Evolutionary conservation across 2,888 invertebrate genomes (phyloP).

Genomic region (Monopis laevigella): DNA sequence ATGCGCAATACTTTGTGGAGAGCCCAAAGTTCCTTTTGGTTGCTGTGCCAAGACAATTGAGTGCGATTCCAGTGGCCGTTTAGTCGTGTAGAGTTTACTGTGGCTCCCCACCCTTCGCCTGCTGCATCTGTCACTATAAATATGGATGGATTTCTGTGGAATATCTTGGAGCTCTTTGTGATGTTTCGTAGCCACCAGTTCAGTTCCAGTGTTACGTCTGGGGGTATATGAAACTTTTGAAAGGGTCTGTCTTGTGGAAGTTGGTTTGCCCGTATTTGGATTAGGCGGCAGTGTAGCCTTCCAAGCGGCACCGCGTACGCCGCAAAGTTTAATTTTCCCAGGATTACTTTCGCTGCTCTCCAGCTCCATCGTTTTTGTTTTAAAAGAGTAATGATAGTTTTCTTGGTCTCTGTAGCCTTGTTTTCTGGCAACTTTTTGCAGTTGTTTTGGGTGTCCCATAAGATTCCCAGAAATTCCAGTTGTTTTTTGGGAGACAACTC

Average conservation of each 20-base stretch:
- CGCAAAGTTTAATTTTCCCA: not conserved
- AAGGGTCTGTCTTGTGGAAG: not conserved
- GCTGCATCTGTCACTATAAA: conserved; percentile 5
- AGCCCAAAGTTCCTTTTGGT: conserved; percentile 16
- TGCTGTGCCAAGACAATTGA: conserved; percentile 14
- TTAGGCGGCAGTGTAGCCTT: not conserved
- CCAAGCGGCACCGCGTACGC: not conserved
- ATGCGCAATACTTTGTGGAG: conserved; percentile 6
- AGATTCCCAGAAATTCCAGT: conserved; percentile 13
- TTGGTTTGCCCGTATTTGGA: not conserved
- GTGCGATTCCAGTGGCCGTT: conserved; percentile 8
- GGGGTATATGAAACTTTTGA: not conserved
- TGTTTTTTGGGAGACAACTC: conserved; percentile 8
- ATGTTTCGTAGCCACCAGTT: not conserved
- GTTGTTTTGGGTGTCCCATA: too few relatives aligned
- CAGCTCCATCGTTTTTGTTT: conserved; percentile 16
- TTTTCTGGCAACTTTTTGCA: too few relatives aligned
- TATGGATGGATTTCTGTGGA: too few relatives aligned
- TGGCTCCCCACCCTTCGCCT: conserved; percentile 13
- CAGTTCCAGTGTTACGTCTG: not conserved
- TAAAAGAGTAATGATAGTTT: conserved; percentile 14
- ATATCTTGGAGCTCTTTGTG: too few relatives aligned
- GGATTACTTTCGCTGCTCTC: conserved; percentile 7
- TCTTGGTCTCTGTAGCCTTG: conserved; percentile 20
- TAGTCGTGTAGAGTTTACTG: conserved; percentile 10